Evolutionary conservation across 2,888 invertebrate species (phyloP).

Genomic region (Agrenia bidenticulata): DNA sequence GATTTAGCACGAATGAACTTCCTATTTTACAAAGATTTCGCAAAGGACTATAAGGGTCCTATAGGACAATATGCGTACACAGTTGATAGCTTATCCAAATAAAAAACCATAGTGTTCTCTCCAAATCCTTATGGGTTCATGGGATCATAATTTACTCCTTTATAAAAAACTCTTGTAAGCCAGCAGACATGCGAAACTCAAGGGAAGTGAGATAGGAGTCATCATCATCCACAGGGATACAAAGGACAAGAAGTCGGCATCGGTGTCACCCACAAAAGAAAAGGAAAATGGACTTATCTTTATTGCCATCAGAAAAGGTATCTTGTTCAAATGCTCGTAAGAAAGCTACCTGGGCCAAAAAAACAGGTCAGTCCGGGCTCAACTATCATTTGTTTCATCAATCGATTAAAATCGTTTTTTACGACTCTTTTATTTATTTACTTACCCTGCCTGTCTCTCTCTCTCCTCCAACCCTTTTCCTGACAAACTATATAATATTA

Average conservation of each 20-base stretch:
- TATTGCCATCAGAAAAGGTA: conserved; percentile 17
- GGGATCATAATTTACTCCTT: no score
- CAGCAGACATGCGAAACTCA: no score
- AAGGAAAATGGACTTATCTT: conserved; percentile 17
- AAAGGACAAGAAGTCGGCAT: conserved; percentile 18
- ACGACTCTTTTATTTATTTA: conserved; percentile 14
- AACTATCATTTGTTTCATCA: conserved; percentile 21
- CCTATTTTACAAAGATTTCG: no score
- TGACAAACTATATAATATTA: no score
- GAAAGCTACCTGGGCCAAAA: conserved; percentile 1
- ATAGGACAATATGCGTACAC: background rate
- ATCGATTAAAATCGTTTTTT: conserved; percentile 22
- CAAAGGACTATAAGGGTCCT: background rate
- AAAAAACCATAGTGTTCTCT: no score
- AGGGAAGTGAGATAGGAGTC: no score
- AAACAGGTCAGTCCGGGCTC: conserved; percentile 15
- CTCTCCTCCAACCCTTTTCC: no score
- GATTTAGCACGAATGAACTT: no score
- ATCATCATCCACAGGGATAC: no score
- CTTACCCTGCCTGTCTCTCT: background rate
- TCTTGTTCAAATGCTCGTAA: background rate
- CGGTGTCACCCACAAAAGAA: conserved; percentile 13
- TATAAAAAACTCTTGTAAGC: no score
- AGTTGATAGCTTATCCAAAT: no score
- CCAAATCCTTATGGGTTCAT: no score